Base-by-base conservation (phyloP, 2,797 vertebrate species). In the Leptoclinus maculatus region DNA sequence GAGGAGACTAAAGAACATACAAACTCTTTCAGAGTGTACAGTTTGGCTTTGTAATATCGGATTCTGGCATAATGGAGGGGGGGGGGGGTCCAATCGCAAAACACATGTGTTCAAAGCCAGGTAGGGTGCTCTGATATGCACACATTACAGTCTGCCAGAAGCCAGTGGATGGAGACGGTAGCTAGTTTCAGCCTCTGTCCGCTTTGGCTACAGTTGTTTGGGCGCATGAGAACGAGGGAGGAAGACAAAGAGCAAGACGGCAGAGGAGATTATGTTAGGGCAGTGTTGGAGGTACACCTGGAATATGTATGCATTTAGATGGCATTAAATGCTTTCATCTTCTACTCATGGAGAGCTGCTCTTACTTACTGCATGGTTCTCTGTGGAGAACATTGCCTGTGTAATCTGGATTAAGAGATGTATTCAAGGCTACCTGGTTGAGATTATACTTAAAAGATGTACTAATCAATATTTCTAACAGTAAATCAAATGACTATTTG, bases 281-380 rank as follows among this genome's bases (percentile, higher is more conserved):
- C 82, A 85, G 77, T 47, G 75, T 68, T 80, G 62, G 75, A 86
- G 64, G 69, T 85, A 87, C 85, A 90, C 84, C 87, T 91, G 88
- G 81, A 91, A 87, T 84, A 85, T 80, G 76, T 51, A 82, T 66
- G 67, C 34, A 19, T 86, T 82, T 68, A 81, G 49, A 85, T 79
- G 54, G 43, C 73, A 70, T 79, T 79, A 86, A 90, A 92, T 88
- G 86, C 85, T 92, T 92, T 91, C 49, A 91, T 93, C 83, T 90
- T 74, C 57, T 70, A 23, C 73, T 84, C 36, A 83, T 80, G 67
- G 82, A 78, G 78, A 87, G 60, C 81, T 82, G 81, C 59, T 79
- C 58, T 66, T 57, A 27, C 66, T 79, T 71, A 73, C 34, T 57
- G 74, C 71, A 64, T 23, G 47, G 56, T 59, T 78, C 67, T 66